phyloP scores from a whole-genome alignment of 1,140 invertebrate genomes.

The Lethocerus indicus region DNA sequence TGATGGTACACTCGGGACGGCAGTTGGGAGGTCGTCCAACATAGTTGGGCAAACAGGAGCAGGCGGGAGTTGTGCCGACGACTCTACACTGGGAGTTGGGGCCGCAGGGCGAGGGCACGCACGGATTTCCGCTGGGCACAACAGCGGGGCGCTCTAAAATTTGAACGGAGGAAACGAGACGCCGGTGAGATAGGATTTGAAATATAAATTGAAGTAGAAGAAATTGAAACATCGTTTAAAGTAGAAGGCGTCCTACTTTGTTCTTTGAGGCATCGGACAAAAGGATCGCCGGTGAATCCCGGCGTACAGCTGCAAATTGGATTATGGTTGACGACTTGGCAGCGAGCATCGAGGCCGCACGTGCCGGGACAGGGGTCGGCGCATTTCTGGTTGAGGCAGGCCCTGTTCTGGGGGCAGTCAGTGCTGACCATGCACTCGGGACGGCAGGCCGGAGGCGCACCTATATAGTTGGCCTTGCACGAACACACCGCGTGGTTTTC shows the following conservation, averaged over 20 bases:
- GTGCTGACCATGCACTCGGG: slow-evolving; percentile 57
- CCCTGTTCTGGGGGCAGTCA: slow-evolving; percentile 46
- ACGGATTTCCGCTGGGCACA: slow-evolving; percentile 40
- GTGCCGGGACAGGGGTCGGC: slow-evolving; percentile 49
- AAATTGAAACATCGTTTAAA: background rate
- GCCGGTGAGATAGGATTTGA: slow-evolving; percentile 24
- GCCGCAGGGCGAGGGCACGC: slow-evolving; percentile 63
- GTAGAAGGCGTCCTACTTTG: slow-evolving; percentile 30
- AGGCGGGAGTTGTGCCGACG: slow-evolving; percentile 48
- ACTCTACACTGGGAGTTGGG: slow-evolving; percentile 59
- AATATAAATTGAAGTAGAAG: background rate
- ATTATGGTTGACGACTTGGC: slow-evolving; percentile 51
- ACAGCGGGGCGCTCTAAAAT: slow-evolving; percentile 9
- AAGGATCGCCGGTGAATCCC: slow-evolving; percentile 63
- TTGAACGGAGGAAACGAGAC: slow-evolving; percentile 19
- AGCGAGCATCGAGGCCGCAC: slow-evolving; percentile 50
- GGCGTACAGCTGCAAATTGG: slow-evolving; percentile 50
- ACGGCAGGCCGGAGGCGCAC: slow-evolving; percentile 50
- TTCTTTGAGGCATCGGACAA: slow-evolving; percentile 42
- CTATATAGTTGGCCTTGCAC: slow-evolving; percentile 50
- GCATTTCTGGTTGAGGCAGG: slow-evolving; percentile 53
- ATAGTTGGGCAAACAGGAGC: slow-evolving; percentile 58
- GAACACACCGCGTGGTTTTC: slow-evolving; percentile 53
- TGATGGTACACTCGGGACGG: slow-evolving; percentile 62
- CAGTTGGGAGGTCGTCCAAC: slow-evolving; percentile 65